Evolutionary conservation across 1,140 invertebrate species (phyloP).

Genomic region (Tyrophagus putrescentiae): DNA sequence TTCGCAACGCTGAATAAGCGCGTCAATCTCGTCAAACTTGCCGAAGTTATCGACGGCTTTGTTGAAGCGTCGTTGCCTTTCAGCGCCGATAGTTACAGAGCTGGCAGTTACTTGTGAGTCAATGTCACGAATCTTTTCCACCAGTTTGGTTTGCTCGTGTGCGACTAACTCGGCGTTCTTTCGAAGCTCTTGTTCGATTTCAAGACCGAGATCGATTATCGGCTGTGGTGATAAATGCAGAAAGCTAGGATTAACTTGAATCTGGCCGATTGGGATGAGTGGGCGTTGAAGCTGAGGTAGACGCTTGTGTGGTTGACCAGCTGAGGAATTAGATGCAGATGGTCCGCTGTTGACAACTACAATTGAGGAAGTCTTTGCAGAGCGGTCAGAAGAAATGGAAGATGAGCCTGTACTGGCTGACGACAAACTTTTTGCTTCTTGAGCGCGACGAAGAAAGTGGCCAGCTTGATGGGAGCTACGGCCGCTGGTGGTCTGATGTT

Average conservation of each 20-base stretch:
- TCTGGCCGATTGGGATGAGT: constrained; percentile 20
- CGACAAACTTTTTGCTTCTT: not conserved
- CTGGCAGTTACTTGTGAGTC: not conserved
- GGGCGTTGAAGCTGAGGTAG: not conserved
- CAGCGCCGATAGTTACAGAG: not conserved
- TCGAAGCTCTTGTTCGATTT: constrained; percentile 10
- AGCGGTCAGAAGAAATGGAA: not conserved
- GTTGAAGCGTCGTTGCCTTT: constrained; percentile 11
- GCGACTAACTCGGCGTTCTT: constrained; percentile 6
- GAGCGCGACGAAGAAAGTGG: not conserved
- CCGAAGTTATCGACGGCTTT: constrained; percentile 19
- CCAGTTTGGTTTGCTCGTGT: constrained; percentile 1
- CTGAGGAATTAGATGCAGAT: not conserved
- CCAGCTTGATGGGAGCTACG: not conserved
- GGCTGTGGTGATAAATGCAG: constrained; percentile 2
- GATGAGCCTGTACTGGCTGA: not conserved
- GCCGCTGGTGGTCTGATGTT: not conserved
- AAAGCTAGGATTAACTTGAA: not conserved
- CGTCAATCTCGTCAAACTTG: constrained; percentile 18
- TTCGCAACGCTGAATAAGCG: constrained; percentile 14
- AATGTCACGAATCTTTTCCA: constrained; percentile 11
- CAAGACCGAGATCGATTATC: constrained; percentile 15
- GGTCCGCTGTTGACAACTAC: constrained; percentile 1
- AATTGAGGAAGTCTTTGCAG: not conserved
- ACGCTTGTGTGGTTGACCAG: not conserved